phyloP scores from a whole-genome alignment of 2,113 vertebrate genomes.

The Diphyllodes magnificus region DNA sequence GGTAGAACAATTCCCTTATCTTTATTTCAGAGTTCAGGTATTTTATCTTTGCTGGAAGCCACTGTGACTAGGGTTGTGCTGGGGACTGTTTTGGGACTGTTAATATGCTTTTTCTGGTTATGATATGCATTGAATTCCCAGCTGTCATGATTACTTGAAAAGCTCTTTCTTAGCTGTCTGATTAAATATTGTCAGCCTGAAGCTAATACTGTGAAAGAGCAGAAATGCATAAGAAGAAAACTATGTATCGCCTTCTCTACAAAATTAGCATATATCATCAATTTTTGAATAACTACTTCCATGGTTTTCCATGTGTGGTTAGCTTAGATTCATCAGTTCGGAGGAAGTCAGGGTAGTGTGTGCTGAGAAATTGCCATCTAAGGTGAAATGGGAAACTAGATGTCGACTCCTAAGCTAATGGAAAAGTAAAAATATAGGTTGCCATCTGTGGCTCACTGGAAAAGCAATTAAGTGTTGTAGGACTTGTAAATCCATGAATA shows the following conservation, averaged over 20 bases:
- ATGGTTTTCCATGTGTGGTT: neutral
- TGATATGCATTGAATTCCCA: neutral
- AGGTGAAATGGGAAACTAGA: neutral
- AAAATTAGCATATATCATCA: neutral
- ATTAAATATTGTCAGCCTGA: neutral
- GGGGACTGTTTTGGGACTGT: neutral
- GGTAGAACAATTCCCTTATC: neutral
- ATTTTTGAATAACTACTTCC: neutral
- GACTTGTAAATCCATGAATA: neutral
- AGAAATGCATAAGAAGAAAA: neutral
- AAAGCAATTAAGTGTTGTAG: neutral
- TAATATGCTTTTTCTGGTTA: neutral
- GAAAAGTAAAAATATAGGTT: neutral
- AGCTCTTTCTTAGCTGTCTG: neutral
- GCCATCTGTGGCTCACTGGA: neutral
- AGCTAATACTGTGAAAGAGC: neutral
- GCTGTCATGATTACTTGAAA: neutral
- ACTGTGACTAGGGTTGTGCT: neutral
- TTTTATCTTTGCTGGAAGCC: neutral
- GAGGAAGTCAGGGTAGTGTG: neutral
- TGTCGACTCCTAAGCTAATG: fast-evolving
- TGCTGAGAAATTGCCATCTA: neutral
- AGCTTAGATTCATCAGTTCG: neutral
- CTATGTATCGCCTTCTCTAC: neutral
- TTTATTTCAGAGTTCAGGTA: neutral